These are phyloP conservation scores for Diprion similis DNA, from an alignment of 1,140 invertebrate species.

Conservation along the genomic window DNA sequence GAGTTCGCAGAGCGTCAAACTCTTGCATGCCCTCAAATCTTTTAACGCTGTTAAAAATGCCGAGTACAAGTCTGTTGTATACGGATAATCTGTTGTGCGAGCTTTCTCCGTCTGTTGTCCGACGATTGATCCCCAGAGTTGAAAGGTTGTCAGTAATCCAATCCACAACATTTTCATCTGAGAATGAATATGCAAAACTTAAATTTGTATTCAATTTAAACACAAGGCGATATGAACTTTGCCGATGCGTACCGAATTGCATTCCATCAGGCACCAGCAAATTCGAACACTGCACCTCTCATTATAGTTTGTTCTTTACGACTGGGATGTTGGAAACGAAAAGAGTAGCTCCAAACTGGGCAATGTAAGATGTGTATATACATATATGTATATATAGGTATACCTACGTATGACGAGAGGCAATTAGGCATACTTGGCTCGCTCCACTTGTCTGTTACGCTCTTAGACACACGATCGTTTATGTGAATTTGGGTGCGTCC, in stretches of 20 bases:
- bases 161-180: constrained; percentile 5
- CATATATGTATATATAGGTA: neutral
- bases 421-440: constrained; percentile 6
- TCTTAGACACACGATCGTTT: constrained; percentile 24
- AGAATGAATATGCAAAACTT: neutral
- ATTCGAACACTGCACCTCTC: neutral
- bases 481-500: constrained; percentile 27
- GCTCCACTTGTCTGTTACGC: constrained; percentile 30
- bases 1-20: constrained; percentile 22
- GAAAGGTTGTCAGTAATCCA: neutral
- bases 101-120: neutral
- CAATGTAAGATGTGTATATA: too few species aligned
- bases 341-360: neutral
- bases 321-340: neutral
- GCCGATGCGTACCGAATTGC: neutral
- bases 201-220: too few species aligned
- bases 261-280: neutral
- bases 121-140: constrained; percentile 4
- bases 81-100: neutral
- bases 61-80: constrained; percentile 1
- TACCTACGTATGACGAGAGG: neutral
- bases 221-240: too few species aligned
- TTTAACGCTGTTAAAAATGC: neutral
- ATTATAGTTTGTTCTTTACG: neutral
- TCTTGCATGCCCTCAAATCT: constrained; percentile 16